phyloP scores from a whole-genome alignment of 2,797 vertebrate species.

The Cirrhinus mrigala region DNA sequence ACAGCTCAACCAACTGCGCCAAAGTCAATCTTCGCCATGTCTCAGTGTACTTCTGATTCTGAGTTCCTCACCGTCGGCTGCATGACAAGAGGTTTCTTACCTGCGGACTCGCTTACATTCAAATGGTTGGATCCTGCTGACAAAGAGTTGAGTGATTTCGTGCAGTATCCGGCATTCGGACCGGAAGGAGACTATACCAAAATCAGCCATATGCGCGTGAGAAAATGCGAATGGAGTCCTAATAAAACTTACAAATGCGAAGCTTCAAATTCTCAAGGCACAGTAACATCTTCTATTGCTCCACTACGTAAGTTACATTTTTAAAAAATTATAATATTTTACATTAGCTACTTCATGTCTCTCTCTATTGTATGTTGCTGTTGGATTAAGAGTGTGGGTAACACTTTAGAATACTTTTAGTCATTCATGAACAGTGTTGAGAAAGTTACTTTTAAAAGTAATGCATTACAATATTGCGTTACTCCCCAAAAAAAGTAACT shows the following conservation, averaged over 20 bases:
- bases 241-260: conserved; percentile 20
- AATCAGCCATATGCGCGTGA: conserved; percentile 71
- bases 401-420: too few relatives aligned
- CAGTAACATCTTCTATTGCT: accelerated
- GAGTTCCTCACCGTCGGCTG: conserved; percentile 68
- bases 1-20: conserved; percentile 34
- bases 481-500: too few relatives aligned
- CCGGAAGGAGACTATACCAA: conserved; percentile 8
- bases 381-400: background rate
- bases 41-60: conserved; percentile 55
- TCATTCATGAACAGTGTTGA: too few relatives aligned
- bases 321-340: background rate
- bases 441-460: too few relatives aligned
- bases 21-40: conserved; percentile 58
- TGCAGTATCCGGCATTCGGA: conserved; percentile 70
- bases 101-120: conserved; percentile 61
- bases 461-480: too few relatives aligned
- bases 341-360: background rate
- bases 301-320: too few relatives aligned
- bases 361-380: background rate
- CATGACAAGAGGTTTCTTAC: conserved; percentile 67
- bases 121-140: conserved; percentile 55
- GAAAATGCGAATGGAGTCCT: conserved; percentile 50
- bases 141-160: conserved; percentile 7
- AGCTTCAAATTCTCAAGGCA: background rate